A percentile compares a stretch with the other conserved stretches of the same genome.
Conservation (phyloP, 2,797 vertebrate species). For the Brachyrhaphis roseni region DNA sequence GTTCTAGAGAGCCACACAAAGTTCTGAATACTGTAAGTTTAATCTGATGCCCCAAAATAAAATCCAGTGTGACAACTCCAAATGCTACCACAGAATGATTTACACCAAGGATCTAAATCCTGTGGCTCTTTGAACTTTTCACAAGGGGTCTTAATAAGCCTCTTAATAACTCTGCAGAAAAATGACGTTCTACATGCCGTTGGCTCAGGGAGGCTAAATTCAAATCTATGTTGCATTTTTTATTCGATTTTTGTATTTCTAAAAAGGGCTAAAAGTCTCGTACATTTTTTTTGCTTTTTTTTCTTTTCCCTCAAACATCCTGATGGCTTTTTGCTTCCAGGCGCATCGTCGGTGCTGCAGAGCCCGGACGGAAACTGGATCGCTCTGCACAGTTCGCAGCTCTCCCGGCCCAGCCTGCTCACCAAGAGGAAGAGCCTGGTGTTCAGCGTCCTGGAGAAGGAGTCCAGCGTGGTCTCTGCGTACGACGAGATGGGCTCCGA, state of each 20-base stretch:
- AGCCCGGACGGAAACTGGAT: constrained; percentile 97
- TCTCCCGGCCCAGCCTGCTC: constrained; percentile 86
- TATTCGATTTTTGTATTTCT: background rate
- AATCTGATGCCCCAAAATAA: background rate
- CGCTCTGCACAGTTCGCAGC: constrained; percentile 85
- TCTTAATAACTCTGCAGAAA: too few species aligned
- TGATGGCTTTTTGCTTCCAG: constrained; percentile 68
- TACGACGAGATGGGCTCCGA: constrained; percentile 94
- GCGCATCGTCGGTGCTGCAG: constrained; percentile 85
- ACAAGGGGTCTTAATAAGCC: too few species aligned
- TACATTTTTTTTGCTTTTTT: too few species aligned
- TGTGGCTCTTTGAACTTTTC: too few species aligned
- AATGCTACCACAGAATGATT: too few species aligned
- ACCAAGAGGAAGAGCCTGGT: constrained; percentile 91
- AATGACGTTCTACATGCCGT: background rate
- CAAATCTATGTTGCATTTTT: background rate
- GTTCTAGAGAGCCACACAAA: background rate
- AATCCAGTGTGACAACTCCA: background rate
- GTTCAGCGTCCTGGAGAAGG: constrained; percentile 88
- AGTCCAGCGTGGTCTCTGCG: constrained; percentile 88
- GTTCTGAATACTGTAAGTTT: background rate
- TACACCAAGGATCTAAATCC: background rate
- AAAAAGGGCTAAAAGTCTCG: background rate
- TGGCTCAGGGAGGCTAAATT: background rate
- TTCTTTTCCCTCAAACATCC: background rate